Evolutionary conservation across 2,888 invertebrate genomes (phyloP), one percentile per base, ranked within the genome.

Genomic region (Chrysolina oricalcia): DNA sequence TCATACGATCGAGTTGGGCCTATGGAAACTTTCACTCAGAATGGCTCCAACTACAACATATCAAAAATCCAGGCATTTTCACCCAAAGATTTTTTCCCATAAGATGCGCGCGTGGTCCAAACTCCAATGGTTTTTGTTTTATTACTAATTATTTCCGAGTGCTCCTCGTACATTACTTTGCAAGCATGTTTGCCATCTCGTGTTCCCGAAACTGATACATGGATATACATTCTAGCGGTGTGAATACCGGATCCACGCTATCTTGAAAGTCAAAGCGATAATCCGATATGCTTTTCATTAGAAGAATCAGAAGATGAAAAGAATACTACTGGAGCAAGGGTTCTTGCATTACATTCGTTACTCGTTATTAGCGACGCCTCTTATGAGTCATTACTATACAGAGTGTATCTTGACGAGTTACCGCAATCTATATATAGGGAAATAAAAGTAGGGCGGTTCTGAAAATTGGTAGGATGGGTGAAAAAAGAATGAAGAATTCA

Each of bases 161-260:
- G 21, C 53, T 10, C 13, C 23, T 53, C 23, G 21, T 23, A 53
- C 13, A 53, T 21, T 13, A 53, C 6, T 53, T 13, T 21, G 21
- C 53, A 53, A 21, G 21, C 19, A 13, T 11, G 19, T 19, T 53
- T 5, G 53, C 13, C 53, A 53, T 53, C 23, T 53, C 21, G 11
- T 53, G 21, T 53, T 53, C 11, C 43, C 53, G 59, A 59, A 59
- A 27, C n/a, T 59, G 59, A 59, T 35, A 59, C 27, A 19, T 13
- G 5, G 53, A 21, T 56, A 46, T 46, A 46, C 11, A 27, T 59
- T 59, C n/a, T 8, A 27, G 59, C 15, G 27, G 35, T 59, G 59
- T 23, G 15, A 59, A 59, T 15, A 59, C 59, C 35, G 59, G 59
- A 59, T 59, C 27, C 27, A 35, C 59, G 59, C 59, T 59, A 59